Base-by-base conservation (phyloP, 35 echinoderm and acorn worm species). In the Nesometra sesokonis region DNA sequence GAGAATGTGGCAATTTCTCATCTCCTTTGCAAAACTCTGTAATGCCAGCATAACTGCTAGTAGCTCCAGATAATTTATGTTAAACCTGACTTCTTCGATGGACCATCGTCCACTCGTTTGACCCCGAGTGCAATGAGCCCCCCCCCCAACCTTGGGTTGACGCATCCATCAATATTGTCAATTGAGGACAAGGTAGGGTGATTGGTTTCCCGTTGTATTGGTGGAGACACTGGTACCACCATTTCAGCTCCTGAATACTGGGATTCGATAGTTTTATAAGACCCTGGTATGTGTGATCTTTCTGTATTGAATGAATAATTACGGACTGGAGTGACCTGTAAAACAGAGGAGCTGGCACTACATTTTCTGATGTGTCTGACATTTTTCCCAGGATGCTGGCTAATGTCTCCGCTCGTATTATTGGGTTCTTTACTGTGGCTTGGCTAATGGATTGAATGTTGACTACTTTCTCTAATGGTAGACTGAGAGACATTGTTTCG, bases 21-120 rank as follows among this genome's bases (percentile, higher is more conserved):
- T 0, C 27, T 76, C 32, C 21, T 83, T 76, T 89, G 82, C 47
- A 37, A 89, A 89, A 27, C 19, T 80, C 32, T 37, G 38, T 29
- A 89, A 33, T 3, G 35, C 81, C 32, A 84, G 79, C 0, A 77
- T 76, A 36, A 77, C 87, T 89, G 32, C 80, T 37, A 35, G 33
- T 31, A 78, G 35, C 31, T 89, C 47, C 19, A 89, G 35, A 0
- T 77, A 46, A 47, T 89, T 89, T 43, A 89, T 84, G 57, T 89
- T 47, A 32, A 30, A 78, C 0, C 13, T 30, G 37, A 35, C 82
- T 37, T 89, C 88, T 32, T 78, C 13, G 3, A 84, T 11, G 0
- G 88, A 84, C 88, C 82, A 84, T 8, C 47, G 5, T 0, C 57
- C 88, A 29, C 76, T 52, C 17, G 57, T 85, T 78, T 84, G 29